Evolutionary conservation across 2,113 vertebrate genomes (phyloP).

Genomic region (Propithecus coquereli): DNA sequence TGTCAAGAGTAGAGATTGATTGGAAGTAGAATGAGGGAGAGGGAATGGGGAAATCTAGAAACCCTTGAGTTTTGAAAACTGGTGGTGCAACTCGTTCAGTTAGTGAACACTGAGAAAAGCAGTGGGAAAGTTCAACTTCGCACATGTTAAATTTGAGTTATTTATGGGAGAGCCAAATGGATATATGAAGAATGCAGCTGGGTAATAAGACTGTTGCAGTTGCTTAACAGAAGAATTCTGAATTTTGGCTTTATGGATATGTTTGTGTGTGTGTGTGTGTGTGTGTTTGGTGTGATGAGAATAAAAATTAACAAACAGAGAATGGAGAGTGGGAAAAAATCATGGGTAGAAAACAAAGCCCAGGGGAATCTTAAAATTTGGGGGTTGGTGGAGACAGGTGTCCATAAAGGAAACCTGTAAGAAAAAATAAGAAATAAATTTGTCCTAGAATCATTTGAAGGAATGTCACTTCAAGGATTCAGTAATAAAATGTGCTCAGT

Average conservation of each 20-base stretch:
- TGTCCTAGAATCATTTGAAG: background rate
- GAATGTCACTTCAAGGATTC: background rate
- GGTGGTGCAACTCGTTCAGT: background rate
- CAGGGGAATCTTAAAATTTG: background rate
- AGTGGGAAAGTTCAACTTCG: conserved; percentile 3
- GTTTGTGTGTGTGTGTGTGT: background rate
- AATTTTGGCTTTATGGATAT: background rate
- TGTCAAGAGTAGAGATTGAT: background rate
- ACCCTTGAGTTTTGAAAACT: conserved; percentile 10
- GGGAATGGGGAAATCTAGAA: background rate
- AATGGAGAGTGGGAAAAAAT: background rate
- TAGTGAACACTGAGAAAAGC: background rate
- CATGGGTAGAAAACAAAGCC: background rate
- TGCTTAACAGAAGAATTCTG: background rate
- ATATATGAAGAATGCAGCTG: background rate
- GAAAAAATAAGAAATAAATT: background rate
- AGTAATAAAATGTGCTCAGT: background rate
- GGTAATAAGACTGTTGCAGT: background rate
- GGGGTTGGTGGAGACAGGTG: background rate
- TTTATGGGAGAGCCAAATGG: conserved; percentile 12
- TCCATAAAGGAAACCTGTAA: background rate
- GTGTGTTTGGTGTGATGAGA: background rate
- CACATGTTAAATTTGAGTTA: background rate
- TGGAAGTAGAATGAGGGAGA: background rate
- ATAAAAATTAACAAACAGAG: background rate